A percentile compares a stretch with the other conserved stretches of the same genome.
phyloP scores from a whole-genome alignment of 2,113 vertebrate genomes.

The Sorex araneus region DNA sequence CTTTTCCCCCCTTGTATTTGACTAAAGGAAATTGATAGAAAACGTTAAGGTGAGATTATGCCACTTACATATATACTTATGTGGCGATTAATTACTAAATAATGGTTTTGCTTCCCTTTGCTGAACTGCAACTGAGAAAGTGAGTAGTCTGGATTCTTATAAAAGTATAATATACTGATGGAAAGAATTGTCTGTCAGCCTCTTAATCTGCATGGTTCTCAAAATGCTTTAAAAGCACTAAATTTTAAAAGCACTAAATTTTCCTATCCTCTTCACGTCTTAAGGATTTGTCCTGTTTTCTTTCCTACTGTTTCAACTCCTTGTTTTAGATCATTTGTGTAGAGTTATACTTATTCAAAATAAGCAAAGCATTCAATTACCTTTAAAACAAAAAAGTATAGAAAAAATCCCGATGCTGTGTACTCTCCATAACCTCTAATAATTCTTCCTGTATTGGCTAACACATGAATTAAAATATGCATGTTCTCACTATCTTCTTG shows the following conservation, averaged over 20 bases:
- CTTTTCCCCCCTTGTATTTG: background rate
- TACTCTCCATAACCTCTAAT: slow-evolving; percentile 75
- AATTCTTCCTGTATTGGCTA: slow-evolving; percentile 72
- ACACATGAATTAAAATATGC: slow-evolving; percentile 81
- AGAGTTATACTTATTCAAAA: slow-evolving; percentile 74
- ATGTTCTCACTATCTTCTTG: slow-evolving; percentile 65
- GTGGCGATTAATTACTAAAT: background rate
- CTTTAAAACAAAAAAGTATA: slow-evolving; percentile 45
- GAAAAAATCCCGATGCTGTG: slow-evolving; percentile 62
- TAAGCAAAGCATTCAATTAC: slow-evolving; percentile 78
- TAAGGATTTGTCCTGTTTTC: slow-evolving; percentile 55
- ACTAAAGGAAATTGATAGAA: background rate
- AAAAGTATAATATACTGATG: slow-evolving; percentile 8
- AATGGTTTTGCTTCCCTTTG: background rate
- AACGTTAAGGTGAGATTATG: background rate
- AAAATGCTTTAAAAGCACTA: background rate
- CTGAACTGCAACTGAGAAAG: slow-evolving; percentile 29
- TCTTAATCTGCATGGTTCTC: background rate
- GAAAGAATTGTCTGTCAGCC: background rate
- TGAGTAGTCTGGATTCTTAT: background rate
- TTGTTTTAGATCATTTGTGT: slow-evolving; percentile 72
- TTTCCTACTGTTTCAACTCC: slow-evolving; percentile 65
- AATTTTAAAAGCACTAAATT: slow-evolving; percentile 30
- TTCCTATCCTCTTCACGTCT: background rate
- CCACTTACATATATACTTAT: background rate